A percentile compares a stretch with the other conserved stretches of the same genome.
phyloP scores from a whole-genome alignment of 2,797 vertebrate species.

The Australoheros facetus region DNA sequence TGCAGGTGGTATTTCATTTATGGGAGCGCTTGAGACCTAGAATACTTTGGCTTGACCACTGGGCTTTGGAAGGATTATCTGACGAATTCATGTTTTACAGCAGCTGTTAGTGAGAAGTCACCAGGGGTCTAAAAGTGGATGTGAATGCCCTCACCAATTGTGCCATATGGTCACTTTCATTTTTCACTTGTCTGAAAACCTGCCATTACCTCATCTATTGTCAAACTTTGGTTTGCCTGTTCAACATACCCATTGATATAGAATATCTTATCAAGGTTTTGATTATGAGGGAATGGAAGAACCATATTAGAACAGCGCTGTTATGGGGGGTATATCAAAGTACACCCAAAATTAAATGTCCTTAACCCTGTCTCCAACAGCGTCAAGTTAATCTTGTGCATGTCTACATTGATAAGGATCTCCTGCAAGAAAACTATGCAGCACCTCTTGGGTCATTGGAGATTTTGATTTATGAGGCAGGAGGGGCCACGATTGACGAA shows the following conservation, averaged over 20 bases:
- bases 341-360: conserved; percentile 74
- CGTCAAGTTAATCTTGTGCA: conserved; percentile 55
- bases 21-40: conserved; percentile 78
- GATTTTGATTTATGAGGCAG: conserved; percentile 71
- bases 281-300: conserved; percentile 36
- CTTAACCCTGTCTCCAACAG: conserved; percentile 61
- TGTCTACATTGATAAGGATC: conserved; percentile 68
- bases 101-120: conserved; percentile 87
- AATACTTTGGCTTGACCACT: conserved; percentile 84
- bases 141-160: conserved; percentile 59
- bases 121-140: conserved; percentile 86
- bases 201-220: conserved; percentile 25
- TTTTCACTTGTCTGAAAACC: conserved; percentile 58
- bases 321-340: conserved; percentile 53
- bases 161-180: conserved; percentile 65
- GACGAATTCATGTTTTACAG: conserved; percentile 89
- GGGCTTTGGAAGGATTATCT: conserved; percentile 86
- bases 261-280: conserved; percentile 8
- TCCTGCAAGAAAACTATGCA: conserved; percentile 63
- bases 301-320: neutral
- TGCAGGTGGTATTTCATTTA: conserved; percentile 84
- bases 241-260: neutral
- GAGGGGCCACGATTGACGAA: conserved; percentile 52
- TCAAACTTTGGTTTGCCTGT: conserved; percentile 13
- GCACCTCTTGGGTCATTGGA: conserved; percentile 68